Percentiles rank a stretch among this genome's conserved stretches.
Conservation (phyloP, 1,140 invertebrate genomes). For the Uloborus diversus region DNA sequence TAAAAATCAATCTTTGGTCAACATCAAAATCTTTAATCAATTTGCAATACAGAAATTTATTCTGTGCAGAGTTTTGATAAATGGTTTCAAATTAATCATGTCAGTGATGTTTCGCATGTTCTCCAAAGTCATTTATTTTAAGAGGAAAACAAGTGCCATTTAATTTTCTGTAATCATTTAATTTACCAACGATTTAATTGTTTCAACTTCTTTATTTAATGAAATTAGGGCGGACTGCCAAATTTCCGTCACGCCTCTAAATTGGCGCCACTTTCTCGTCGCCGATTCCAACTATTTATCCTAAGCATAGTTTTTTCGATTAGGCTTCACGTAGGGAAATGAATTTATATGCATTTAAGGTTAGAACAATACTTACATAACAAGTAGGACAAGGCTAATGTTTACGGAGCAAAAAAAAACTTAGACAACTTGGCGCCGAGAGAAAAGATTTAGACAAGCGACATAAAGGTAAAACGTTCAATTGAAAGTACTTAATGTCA, state of each 20-base stretch:
- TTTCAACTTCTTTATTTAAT: neutral
- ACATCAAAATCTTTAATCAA: no score
- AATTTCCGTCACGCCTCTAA: constrained; percentile 16
- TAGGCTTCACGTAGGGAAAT: neutral
- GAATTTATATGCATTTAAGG: constrained; percentile 20
- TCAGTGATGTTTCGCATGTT: no score
- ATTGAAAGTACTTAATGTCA: no score
- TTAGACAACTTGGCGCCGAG: constrained; percentile 28
- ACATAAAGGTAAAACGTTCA: constrained; percentile 11
- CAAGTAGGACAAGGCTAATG: constrained; percentile 33
- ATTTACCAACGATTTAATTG: neutral
- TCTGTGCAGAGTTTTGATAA: no score
- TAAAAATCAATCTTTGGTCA: no score
- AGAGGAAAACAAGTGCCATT: no score
- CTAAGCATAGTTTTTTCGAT: constrained; percentile 16
- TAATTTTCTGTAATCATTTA: no score
- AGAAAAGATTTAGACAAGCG: neutral
- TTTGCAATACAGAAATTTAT: no score
- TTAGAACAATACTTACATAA: constrained; percentile 18
- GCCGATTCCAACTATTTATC: neutral
- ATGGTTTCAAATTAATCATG: no score
- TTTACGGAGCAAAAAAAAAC: neutral
- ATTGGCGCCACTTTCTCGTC: neutral
- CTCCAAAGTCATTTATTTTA: no score
- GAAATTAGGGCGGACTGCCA: neutral